Evolutionary conservation across 2,888 invertebrate genomes (phyloP), one percentile per base, ranked within the genome.

Genomic region (Esperia sulphurella): DNA sequence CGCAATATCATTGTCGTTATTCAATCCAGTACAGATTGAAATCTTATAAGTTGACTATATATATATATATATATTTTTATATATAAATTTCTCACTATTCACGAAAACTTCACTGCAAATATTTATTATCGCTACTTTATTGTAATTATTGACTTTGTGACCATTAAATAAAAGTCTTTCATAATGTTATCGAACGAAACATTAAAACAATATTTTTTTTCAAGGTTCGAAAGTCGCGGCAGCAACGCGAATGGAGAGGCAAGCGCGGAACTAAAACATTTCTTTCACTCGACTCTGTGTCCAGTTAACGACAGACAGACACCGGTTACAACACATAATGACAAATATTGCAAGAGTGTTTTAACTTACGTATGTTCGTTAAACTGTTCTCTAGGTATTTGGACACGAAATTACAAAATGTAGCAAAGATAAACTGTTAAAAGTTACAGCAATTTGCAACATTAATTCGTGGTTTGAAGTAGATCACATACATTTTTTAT

Each of bases 211-310:
- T 30, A 30, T 30, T 10, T 31, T 31, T 31, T 31, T 1, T 10
- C 3, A 31, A 10, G 10, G 4, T 50, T 71, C 61, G 1, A 76
- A 65, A 45, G 7, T 52, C 43, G 1, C 21, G 31, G 54, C 75
- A 52, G 60, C 42, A 76, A 63, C 58, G 65, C 51, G 74, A 75
- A 48, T 45, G 14, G 51, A 12, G 3, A 39, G 31, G n/a, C 14
- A 45, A 46, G 57, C 58, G 70, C 71, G 77, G 74, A 82, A 80
- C 80, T 77, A 79, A 83, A 75, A 68, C 69, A 75, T 58, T 73
- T 82, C 75, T 81, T 79, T 79, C 72, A 58, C 66, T 69, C 62
- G 59, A 63, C 60, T 59, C 53, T 63, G 60, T 65, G 63, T 68
- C 63, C 63, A 51, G 58, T 56, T 68, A 65, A 67, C 65, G 68